A percentile compares a stretch with the other conserved stretches of the same genome.
Evolutionary conservation across 2,113 vertebrate species (phyloP).

Genomic region (Chaetops frenatus): DNA sequence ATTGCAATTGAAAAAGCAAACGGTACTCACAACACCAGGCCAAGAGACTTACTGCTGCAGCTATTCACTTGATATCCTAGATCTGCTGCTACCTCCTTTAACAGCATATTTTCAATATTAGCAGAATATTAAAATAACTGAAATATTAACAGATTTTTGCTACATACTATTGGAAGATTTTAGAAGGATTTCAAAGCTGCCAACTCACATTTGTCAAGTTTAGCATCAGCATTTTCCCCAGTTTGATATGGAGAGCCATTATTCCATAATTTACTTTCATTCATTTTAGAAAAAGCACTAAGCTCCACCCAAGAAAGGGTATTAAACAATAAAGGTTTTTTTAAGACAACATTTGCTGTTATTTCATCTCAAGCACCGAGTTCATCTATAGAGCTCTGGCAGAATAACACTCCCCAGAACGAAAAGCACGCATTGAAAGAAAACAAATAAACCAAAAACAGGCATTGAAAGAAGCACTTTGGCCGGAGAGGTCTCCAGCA

Average conservation of each 20-base stretch:
- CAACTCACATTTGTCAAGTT: background rate
- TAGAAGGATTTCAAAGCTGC: background rate
- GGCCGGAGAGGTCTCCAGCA: background rate
- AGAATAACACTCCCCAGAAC: accelerated
- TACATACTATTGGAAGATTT: background rate
- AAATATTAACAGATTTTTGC: background rate
- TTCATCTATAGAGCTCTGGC: background rate
- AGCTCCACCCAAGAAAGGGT: background rate
- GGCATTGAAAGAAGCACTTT: accelerated
- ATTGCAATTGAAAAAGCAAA: background rate
- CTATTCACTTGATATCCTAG: background rate
- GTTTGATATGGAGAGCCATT: accelerated
- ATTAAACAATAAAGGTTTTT: accelerated
- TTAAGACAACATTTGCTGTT: background rate
- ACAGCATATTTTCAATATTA: background rate
- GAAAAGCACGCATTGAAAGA: accelerated
- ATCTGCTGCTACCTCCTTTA: background rate
- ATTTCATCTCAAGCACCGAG: background rate
- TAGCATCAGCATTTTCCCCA: background rate
- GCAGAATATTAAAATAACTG: background rate
- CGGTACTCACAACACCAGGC: background rate
- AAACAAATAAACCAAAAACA: background rate
- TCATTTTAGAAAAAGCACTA: background rate
- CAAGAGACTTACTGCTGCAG: background rate
- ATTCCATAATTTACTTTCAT: background rate